Percentiles rank a stretch among this genome's conserved stretches.
phyloP scores from a whole-genome alignment of 1,140 invertebrate genomes.

The Chionoecetes opilio region DNA sequence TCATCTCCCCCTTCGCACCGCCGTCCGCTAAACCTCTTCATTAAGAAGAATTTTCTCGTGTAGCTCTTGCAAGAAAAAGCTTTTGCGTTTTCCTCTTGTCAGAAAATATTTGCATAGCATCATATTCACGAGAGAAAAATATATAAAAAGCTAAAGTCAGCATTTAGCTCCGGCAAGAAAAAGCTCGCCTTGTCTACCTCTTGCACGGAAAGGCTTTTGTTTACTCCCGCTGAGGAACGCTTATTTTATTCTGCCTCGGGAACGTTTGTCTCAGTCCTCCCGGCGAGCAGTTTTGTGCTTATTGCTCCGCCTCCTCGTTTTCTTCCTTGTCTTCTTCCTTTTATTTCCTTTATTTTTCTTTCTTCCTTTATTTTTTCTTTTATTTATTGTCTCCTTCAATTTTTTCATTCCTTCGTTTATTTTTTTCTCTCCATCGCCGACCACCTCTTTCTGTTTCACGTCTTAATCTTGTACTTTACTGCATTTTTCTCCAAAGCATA shows the following conservation, averaged over 20 bases:
- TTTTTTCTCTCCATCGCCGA: neutral
- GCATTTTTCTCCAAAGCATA: neutral
- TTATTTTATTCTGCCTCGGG: constrained; percentile 30
- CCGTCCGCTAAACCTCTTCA: constrained; percentile 57
- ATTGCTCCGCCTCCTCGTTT: constrained; percentile 1
- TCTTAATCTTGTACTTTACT: neutral
- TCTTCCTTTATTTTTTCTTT: neutral
- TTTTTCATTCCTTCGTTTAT: neutral
- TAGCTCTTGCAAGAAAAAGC: constrained; percentile 66
- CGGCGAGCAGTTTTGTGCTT: constrained; percentile 15
- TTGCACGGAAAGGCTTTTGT: constrained; percentile 51
- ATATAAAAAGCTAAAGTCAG: constrained; percentile 13
- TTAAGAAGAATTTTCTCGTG: constrained; percentile 60
- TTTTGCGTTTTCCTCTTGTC: constrained; percentile 67
- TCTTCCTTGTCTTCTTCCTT: constrained; percentile 1
- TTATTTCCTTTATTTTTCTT: neutral
- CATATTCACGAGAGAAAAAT: constrained; percentile 42
- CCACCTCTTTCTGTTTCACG: neutral
- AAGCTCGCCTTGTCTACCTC: constrained; percentile 9
- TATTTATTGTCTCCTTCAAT: neutral
- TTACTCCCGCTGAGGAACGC: constrained; percentile 40
- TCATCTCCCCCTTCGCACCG: neutral
- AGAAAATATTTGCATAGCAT: constrained; percentile 71
- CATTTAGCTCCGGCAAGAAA: constrained; percentile 3
- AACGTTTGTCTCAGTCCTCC: constrained; percentile 18